These are phyloP conservation scores for Muschampia plurimacula DNA, from an alignment of 2,888 invertebrate genomes.

Conservation along the genomic window DNA sequence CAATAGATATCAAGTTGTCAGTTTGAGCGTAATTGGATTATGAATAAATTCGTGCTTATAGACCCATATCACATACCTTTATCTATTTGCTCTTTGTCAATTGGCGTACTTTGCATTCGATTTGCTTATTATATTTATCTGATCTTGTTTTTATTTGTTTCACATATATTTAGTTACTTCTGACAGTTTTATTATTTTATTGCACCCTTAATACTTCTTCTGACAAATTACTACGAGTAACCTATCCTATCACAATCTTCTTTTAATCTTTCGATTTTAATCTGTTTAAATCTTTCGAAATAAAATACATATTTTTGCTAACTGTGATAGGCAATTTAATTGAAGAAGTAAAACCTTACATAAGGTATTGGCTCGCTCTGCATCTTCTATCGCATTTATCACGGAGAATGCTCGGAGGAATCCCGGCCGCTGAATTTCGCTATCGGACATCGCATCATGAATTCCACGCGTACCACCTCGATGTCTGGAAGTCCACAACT, in stretches of 20 bases:
- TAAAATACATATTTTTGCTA: too few relatives aligned
- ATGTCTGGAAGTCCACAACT: too few relatives aligned
- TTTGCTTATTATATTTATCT: slow-evolving; percentile 9
- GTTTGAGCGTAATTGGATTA: slow-evolving; percentile 35
- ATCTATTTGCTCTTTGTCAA: slow-evolving; percentile 36
- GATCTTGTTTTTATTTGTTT: slow-evolving; percentile 7
- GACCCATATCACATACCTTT: slow-evolving; percentile 22
- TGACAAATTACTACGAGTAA: neutral
- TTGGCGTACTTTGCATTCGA: slow-evolving; percentile 24
- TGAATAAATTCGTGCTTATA: slow-evolving; percentile 32
- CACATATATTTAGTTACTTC: neutral
- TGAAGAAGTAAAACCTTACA: too few relatives aligned
- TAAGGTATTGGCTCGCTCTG: too few relatives aligned
- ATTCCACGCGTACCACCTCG: too few relatives aligned
- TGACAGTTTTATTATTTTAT: neutral
- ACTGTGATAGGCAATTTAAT: too few relatives aligned
- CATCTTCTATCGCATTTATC: too few relatives aligned
- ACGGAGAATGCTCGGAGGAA: too few relatives aligned
- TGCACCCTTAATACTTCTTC: neutral
- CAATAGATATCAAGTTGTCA: slow-evolving; percentile 18
- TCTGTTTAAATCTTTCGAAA: too few relatives aligned
- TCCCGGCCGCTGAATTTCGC: too few relatives aligned
- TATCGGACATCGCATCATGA: too few relatives aligned
- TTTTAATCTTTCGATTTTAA: too few relatives aligned
- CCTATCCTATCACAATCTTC: neutral